phyloP scores from a whole-genome alignment of 2,113 vertebrate genomes.

The Xenopus tropicalis region DNA sequence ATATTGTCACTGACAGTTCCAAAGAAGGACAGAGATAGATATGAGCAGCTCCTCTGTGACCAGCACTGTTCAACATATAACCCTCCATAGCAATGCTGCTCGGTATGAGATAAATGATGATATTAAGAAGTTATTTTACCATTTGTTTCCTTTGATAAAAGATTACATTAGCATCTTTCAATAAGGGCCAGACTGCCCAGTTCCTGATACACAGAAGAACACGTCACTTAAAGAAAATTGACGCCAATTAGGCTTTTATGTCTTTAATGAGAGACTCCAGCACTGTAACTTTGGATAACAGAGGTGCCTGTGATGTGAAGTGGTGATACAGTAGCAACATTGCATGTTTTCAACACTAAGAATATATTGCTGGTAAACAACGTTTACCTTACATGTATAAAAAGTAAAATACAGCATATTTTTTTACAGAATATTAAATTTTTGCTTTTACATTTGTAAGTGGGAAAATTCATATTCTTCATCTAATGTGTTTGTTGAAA shows the following conservation, averaged over 20 bases:
- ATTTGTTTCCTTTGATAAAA: constrained; percentile 52
- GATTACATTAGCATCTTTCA: constrained; percentile 45
- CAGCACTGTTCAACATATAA: constrained; percentile 21
- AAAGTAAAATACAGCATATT: no score
- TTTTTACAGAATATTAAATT: no score
- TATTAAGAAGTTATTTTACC: constrained; percentile 20
- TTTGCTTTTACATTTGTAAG: no score
- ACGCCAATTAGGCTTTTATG: constrained; percentile 23
- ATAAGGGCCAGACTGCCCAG: constrained; percentile 30
- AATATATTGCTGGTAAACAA: no score
- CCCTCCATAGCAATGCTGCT: background rate
- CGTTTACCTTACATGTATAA: no score
- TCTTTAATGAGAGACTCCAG: constrained; percentile 16
- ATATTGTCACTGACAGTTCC: no score
- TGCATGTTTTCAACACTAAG: no score
- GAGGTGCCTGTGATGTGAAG: constrained; percentile 22
- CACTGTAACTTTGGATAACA: background rate
- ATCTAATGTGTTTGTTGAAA: no score
- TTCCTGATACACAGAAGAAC: background rate
- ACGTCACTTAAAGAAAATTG: background rate
- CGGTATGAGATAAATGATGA: constrained; percentile 19
- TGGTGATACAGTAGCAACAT: no score
- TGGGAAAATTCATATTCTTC: no score
- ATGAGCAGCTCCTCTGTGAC: no score
- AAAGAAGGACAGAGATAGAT: no score